Percentiles rank a stretch among this genome's conserved stretches.
phyloP scores from a whole-genome alignment of 2,113 vertebrate species.

The Mesoclemmys tuberculata region DNA sequence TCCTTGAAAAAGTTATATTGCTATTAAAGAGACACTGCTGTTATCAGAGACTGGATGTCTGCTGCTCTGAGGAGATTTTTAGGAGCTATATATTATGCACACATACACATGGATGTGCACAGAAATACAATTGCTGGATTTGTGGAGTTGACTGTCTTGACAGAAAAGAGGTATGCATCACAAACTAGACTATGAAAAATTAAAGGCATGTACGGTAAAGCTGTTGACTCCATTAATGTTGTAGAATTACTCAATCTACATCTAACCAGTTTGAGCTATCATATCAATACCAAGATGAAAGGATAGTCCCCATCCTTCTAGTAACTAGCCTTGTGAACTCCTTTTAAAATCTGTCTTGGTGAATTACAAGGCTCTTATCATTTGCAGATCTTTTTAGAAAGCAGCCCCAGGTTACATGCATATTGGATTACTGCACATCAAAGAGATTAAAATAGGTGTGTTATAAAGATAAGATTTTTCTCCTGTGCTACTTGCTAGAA shows the following conservation, averaged over 20 bases:
- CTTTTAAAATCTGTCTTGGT: constrained; percentile 40
- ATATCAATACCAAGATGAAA: constrained; percentile 57
- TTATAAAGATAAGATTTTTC: constrained; percentile 78
- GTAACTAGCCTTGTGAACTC: constrained; percentile 9
- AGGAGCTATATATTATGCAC: not conserved
- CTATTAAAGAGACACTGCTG: not conserved
- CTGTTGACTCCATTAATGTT: constrained; percentile 43
- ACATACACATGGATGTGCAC: not conserved
- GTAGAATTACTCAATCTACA: constrained; percentile 9
- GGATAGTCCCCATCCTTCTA: not conserved
- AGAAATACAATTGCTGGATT: not conserved
- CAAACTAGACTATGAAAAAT: not conserved
- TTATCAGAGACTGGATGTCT: not conserved
- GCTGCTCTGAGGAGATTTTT: not conserved
- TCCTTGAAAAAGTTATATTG: constrained; percentile 2
- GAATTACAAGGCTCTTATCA: constrained; percentile 57
- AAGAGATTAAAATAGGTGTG: constrained; percentile 77
- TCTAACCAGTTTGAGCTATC: constrained; percentile 36
- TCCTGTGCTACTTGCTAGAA: constrained; percentile 66
- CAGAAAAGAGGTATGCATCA: not conserved
- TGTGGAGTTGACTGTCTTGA: not conserved
- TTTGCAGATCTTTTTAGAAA: constrained; percentile 64
- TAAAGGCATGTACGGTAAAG: constrained; percentile 13
- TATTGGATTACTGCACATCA: constrained; percentile 82
- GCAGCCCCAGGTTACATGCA: constrained; percentile 75